Evolutionary conservation across 2,888 invertebrate genomes (phyloP).

Genomic region (Drosophila ochracea): DNA sequence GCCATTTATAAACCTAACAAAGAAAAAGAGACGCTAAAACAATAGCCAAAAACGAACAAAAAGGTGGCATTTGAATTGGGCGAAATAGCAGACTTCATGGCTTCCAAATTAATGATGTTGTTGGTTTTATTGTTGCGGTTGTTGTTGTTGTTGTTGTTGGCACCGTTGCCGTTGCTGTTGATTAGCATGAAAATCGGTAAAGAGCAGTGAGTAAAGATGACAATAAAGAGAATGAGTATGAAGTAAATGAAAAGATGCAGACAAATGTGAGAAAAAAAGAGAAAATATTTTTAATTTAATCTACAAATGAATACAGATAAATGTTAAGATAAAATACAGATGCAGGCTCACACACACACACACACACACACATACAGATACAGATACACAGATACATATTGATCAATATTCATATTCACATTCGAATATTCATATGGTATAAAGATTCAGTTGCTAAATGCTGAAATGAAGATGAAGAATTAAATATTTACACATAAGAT

Average conservation of each 20-base stretch:
- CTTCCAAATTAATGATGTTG: conserved; percentile 53
- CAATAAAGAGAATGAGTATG: conserved; percentile 17
- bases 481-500: background rate
- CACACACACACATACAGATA: conserved; percentile 3
- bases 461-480: background rate
- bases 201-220: conserved; percentile 24
- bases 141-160: conserved; percentile 21
- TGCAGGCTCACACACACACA: conserved; percentile 2
- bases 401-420: background rate
- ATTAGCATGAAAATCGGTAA: conserved; percentile 61
- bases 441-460: background rate
- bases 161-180: conserved; percentile 28
- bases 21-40: conserved; percentile 20
- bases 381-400: background rate
- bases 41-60: conserved; percentile 24
- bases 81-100: conserved; percentile 56
- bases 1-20: conserved; percentile 41
- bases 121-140: conserved; percentile 16
- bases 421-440: background rate
- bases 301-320: conserved; percentile 4
- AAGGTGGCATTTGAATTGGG: conserved; percentile 29
- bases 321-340: conserved; percentile 3
- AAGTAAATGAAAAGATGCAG: background rate
- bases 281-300: background rate
- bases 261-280: background rate